Evolutionary conservation across 2,888 invertebrate genomes (phyloP).

Genomic region (Petrophora chlorosata): DNA sequence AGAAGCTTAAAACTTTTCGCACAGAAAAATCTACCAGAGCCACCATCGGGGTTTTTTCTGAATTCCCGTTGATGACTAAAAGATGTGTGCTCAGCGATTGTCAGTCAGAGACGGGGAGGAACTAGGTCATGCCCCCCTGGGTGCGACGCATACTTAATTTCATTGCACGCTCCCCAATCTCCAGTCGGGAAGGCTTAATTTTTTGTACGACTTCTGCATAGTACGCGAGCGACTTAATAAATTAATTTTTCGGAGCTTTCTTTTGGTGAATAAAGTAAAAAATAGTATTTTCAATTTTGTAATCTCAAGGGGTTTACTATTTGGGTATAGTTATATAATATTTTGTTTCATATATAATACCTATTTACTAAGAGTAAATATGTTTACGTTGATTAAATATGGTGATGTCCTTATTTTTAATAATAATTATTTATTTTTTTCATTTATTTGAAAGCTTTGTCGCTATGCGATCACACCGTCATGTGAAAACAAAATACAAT

Average conservation of each 20-base stretch:
- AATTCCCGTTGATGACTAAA: conserved; percentile 38
- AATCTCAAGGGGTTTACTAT: no score
- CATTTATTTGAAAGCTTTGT: no score
- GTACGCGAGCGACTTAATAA: conserved; percentile 3
- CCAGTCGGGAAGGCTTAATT: conserved; percentile 24
- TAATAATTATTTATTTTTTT: no score
- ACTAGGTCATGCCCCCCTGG: conserved; percentile 44
- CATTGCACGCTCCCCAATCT: conserved; percentile 36
- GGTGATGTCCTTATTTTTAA: no score
- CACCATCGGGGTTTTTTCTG: conserved; percentile 26
- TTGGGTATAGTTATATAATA: no score
- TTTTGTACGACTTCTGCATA: conserved; percentile 24
- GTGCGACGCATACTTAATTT: conserved; percentile 50
- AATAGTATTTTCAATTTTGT: no score
- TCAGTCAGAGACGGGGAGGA: conserved; percentile 36
- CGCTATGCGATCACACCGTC: no score
- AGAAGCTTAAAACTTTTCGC: conserved; percentile 3
- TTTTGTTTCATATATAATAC: no score
- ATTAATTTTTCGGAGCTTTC: conserved; percentile 2
- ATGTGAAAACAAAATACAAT: no score
- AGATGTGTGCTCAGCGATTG: conserved; percentile 49
- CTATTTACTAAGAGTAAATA: no score
- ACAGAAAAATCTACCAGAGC: conserved; percentile 3
- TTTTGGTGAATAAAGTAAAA: no score
- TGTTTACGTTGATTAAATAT: no score